Base-by-base conservation (phyloP, 2,113 vertebrate species). In the Eublepharis macularius region DNA sequence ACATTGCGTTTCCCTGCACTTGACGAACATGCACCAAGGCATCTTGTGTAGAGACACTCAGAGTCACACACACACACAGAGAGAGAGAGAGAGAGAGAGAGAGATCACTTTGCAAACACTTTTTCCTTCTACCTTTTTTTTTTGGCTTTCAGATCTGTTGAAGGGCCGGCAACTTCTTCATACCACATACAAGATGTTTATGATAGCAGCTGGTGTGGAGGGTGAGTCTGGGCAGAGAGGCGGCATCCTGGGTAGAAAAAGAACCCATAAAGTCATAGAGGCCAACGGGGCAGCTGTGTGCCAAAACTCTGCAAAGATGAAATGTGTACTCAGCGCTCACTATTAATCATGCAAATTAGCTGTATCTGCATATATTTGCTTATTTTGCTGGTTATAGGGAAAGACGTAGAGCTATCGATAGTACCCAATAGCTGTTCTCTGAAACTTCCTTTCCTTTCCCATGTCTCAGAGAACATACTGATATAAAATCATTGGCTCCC, bases 181-280 rank as follows among this genome's bases (percentile, higher is more conserved):
- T 88, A 98, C 97, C 6, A 98, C 98, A 81, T 98, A 98, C 91
- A 98, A 98, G 96, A 98, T 98, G 98, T 98, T 98, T 94, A 98
- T 98, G 98, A 97, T 94, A 10, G 98, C 98, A 2, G 97, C 97
- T 81, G 98, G 98, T 90, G 96, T 98, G 79, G 98, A 98, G 86
- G 98, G 98, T 98, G 93, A 98, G 97, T 49, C 65, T 47, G 76
- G 57, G 3, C 16, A 32, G 60, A 13, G 43, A 17, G 41, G 34
- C 7, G 21, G 6, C 12, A 16, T 63, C 2, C 8, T 4, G 29
- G 68, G 17, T 43, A 66, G 60, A 21, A 80, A 17, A 32, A 16
- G 4, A n/a, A 45, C 17, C 34, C 6, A 1, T 4, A 21, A 24
- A 26, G 43, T n/a, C 4, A 29, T 32, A 16, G 45, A 51, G n/a